Conservation (phyloP, 2,888 invertebrate species). For the Sphaeridia pumilis region DNA sequence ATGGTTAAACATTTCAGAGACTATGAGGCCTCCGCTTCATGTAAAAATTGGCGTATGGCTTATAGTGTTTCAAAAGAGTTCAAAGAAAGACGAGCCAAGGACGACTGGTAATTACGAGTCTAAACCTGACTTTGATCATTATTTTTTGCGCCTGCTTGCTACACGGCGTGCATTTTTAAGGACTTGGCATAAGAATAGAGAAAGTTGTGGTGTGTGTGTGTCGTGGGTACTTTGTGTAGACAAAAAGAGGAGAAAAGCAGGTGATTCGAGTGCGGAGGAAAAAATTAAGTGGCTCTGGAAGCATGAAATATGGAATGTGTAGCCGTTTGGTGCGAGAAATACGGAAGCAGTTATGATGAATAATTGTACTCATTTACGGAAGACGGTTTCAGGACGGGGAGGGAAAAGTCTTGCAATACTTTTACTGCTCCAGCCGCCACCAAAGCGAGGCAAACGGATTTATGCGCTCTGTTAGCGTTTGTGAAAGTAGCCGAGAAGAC, state of each 20-base stretch:
- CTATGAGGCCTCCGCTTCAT: too few relatives aligned
- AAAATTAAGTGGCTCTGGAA: not conserved
- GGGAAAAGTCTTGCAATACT: too few relatives aligned
- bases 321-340: not conserved
- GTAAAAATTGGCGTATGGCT: not conserved
- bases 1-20: too few relatives aligned
- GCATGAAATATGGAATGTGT: not conserved
- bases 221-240: too few relatives aligned
- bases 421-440: too few relatives aligned
- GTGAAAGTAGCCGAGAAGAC: too few relatives aligned
- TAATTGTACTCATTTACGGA: conserved; percentile 13
- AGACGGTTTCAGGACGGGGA: too few relatives aligned
- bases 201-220: too few relatives aligned
- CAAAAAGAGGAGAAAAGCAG: not conserved
- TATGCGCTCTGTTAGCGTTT: too few relatives aligned
- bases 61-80: not conserved
- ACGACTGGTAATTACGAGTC: not conserved
- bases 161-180: too few relatives aligned
- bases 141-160: not conserved
- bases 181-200: not conserved
- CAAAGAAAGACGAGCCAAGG: not conserved
- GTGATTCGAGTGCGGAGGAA: not conserved
- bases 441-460: too few relatives aligned
- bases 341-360: conserved; percentile 11
- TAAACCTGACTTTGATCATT: not conserved